These are phyloP conservation scores for Enteromius paludinosus DNA, from an alignment of 2,797 vertebrate genomes.

Conservation along the genomic window DNA sequence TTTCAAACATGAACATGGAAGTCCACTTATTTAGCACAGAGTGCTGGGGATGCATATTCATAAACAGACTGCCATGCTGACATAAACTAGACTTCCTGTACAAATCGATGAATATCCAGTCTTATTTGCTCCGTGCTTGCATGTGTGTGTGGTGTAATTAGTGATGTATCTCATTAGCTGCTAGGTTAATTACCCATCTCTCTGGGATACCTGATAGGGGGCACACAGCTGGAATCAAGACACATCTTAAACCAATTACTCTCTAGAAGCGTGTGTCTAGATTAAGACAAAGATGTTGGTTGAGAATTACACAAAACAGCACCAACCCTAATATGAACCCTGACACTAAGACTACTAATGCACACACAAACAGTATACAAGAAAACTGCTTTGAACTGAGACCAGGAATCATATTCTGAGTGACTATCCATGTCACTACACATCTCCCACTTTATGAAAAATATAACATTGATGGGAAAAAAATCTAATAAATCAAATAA, in stretches of 20 bases:
- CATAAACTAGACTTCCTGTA: conserved; percentile 63
- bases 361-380: not conserved
- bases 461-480: not conserved
- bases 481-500: not conserved
- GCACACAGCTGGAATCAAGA: conserved; percentile 51
- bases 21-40: not conserved
- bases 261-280: conserved; percentile 6
- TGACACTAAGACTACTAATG: not conserved
- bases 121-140: not conserved
- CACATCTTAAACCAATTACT: conserved; percentile 47
- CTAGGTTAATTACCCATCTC: conserved; percentile 52
- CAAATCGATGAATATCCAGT: conserved; percentile 20
- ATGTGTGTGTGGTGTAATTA: conserved; percentile 40
- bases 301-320: conserved; percentile 19
- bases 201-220: conserved; percentile 52
- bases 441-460: not conserved
- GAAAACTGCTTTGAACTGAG: not conserved
- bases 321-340: conserved; percentile 18
- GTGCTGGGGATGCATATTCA: conserved; percentile 66
- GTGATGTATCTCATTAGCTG: conserved; percentile 49
- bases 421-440: too few species aligned
- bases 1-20: conserved; percentile 6
- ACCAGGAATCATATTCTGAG: not conserved
- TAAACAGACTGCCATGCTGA: conserved; percentile 61
- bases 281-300: conserved; percentile 22